phyloP scores from a whole-genome alignment of 2,113 vertebrate genomes.

The Nestor notabilis region DNA sequence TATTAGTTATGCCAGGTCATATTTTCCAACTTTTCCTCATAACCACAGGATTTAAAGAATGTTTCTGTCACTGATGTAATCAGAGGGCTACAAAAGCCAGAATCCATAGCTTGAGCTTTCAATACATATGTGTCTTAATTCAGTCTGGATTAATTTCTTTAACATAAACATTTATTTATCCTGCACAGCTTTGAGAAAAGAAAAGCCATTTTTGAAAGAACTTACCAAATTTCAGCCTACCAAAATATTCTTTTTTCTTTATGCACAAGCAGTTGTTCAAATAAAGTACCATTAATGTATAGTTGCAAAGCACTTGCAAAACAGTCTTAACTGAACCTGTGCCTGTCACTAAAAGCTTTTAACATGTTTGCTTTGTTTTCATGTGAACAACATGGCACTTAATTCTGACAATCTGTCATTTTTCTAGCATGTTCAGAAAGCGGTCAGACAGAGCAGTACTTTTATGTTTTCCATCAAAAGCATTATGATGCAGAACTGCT shows the following conservation, averaged over 20 bases:
- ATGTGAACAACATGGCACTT: constrained; percentile 44
- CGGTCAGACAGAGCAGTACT: constrained; percentile 35
- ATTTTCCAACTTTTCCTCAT: background rate
- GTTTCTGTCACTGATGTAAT: background rate
- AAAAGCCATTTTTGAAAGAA: background rate
- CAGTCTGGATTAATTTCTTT: background rate
- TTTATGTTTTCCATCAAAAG: constrained; percentile 68
- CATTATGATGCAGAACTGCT: constrained; percentile 65
- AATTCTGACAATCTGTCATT: constrained; percentile 68
- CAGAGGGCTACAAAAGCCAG: background rate
- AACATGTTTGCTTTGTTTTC: constrained; percentile 41
- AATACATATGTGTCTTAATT: background rate
- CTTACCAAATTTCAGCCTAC: background rate
- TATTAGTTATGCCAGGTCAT: background rate
- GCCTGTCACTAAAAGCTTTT: constrained; percentile 35
- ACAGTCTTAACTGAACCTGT: background rate
- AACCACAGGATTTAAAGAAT: background rate
- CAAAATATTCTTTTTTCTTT: background rate
- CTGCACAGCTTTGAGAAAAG: background rate
- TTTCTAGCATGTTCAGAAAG: constrained; percentile 28
- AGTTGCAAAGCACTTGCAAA: background rate
- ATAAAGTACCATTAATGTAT: background rate
- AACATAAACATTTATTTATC: background rate
- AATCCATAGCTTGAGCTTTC: background rate
- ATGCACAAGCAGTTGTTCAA: background rate